Conservation (phyloP, 2,888 invertebrate genomes). For the Aporophyla nigra region DNA sequence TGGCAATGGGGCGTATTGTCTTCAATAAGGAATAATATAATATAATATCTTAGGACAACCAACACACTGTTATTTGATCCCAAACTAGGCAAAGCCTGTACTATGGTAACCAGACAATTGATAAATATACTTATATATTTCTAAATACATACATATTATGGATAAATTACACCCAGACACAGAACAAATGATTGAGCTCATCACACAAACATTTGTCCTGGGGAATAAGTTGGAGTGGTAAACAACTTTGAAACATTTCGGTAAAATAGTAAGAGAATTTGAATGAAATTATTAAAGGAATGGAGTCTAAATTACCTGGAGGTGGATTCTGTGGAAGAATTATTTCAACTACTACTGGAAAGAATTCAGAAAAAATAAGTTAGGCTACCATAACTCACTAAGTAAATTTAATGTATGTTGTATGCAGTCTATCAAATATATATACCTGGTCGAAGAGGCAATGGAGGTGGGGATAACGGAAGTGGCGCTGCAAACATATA, state of each 20-base stretch:
- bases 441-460: neutral
- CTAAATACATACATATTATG: too few relatives aligned
- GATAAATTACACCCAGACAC: too few relatives aligned
- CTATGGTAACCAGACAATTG: too few relatives aligned
- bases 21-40: neutral
- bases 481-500: neutral
- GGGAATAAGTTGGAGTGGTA: neutral
- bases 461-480: neutral
- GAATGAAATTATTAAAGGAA: neutral
- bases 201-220: too few relatives aligned
- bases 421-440: neutral
- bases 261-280: neutral
- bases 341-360: neutral
- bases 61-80: too few relatives aligned
- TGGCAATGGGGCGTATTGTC: neutral
- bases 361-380: neutral
- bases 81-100: too few relatives aligned
- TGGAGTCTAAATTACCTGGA: neutral
- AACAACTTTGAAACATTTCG: neutral
- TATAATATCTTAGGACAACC: too few relatives aligned
- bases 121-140: too few relatives aligned
- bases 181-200: too few relatives aligned
- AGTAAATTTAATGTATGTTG: neutral
- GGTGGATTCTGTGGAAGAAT: neutral
- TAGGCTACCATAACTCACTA: neutral